Conservation (phyloP, 2,888 invertebrate species). For the Sphinx pinastri region DNA sequence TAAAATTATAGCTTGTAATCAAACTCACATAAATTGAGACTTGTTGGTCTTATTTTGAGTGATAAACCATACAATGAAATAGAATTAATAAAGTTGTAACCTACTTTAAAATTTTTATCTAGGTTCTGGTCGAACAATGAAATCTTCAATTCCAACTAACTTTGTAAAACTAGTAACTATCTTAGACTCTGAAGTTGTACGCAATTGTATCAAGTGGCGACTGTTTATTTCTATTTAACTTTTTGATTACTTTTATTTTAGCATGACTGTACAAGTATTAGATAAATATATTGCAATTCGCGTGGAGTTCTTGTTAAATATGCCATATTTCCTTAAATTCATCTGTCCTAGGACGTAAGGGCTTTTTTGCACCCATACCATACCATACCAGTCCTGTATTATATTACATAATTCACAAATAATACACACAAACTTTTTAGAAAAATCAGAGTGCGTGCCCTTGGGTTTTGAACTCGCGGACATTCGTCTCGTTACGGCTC, state of each 20-base stretch:
- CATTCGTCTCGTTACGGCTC: too few species aligned
- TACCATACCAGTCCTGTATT: too few species aligned
- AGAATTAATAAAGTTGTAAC: background rate
- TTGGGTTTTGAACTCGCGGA: too few species aligned
- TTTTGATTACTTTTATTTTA: background rate
- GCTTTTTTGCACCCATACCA: too few species aligned
- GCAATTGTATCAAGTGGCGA: background rate
- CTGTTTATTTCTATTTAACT: background rate
- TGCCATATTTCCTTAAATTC: too few species aligned
- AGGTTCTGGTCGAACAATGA: background rate
- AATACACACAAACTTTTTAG: too few species aligned
- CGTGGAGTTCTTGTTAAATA: too few species aligned
- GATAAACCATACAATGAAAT: background rate
- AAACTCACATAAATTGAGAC: too few species aligned
- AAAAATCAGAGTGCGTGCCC: too few species aligned
- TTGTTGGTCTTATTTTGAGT: background rate
- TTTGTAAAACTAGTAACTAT: slow-evolving; percentile 12
- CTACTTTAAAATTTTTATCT: slow-evolving; percentile 3
- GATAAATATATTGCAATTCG: background rate
- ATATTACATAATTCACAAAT: too few species aligned
- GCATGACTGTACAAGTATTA: background rate
- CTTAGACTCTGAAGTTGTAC: background rate
- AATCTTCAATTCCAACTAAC: slow-evolving; percentile 19
- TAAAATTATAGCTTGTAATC: too few species aligned
- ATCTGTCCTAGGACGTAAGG: too few species aligned